Percentiles rank a stretch among this genome's conserved stretches.
These are phyloP conservation scores for Laothoe populi DNA, from an alignment of 2,888 invertebrate species.

Conservation along the genomic window DNA sequence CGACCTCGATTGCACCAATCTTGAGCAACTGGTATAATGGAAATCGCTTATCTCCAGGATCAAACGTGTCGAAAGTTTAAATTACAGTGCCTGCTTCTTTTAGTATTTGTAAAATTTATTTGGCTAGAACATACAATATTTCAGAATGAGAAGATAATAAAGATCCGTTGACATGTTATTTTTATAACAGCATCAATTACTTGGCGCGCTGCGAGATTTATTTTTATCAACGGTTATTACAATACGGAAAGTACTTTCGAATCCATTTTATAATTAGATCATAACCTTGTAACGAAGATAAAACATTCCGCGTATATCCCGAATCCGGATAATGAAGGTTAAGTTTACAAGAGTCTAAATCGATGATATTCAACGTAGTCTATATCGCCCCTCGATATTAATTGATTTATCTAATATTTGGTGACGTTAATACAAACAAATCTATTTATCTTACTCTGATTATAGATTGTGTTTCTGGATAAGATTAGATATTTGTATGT, in stretches of 20 bases:
- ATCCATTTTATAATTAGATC: slow-evolving; percentile 6
- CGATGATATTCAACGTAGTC: no score
- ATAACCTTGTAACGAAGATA: slow-evolving; percentile 3
- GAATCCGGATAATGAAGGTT: neutral
- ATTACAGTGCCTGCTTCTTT: neutral
- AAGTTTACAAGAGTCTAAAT: neutral
- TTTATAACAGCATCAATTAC: neutral
- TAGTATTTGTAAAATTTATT: neutral
- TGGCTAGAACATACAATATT: neutral
- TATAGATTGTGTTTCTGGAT: neutral
- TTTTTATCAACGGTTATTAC: slow-evolving; percentile 1
- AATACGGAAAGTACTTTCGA: neutral
- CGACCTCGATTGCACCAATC: slow-evolving; percentile 21
- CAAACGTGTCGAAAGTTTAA: slow-evolving; percentile 7
- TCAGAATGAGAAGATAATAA: neutral
- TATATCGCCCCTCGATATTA: no score
- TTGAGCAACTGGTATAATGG: slow-evolving; percentile 14
- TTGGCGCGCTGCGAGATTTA: slow-evolving; percentile 10
- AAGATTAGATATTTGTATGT: neutral
- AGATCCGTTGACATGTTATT: neutral
- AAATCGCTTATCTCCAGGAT: slow-evolving; percentile 15
- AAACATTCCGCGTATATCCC: neutral
- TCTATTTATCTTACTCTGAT: no score
- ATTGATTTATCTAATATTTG: neutral
- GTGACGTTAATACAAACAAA: no score